phyloP scores from a whole-genome alignment of 2,113 vertebrate species.

The Gambusia holbrooki region DNA sequence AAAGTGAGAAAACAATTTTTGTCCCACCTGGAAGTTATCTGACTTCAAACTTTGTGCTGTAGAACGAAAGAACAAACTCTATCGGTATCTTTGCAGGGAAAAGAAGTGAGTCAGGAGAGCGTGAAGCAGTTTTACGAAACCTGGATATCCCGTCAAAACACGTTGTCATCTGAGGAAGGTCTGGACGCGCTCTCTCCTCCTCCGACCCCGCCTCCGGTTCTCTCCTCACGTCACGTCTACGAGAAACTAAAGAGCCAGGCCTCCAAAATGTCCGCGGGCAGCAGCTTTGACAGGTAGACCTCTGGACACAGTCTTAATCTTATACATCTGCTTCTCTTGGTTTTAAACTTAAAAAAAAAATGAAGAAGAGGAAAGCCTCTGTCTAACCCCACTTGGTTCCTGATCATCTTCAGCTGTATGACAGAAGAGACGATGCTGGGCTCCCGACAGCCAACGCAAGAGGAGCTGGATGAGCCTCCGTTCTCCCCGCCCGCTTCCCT shows the following conservation, averaged over 20 bases:
- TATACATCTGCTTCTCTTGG: not conserved
- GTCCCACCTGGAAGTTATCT: not conserved
- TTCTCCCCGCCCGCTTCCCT: conserved; percentile 23
- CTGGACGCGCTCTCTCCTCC: conserved; percentile 13
- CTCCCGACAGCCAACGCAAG: conserved; percentile 79
- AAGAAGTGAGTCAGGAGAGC: conserved; percentile 76
- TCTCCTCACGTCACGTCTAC: conserved; percentile 42
- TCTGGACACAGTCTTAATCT: not conserved
- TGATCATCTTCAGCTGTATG: conserved; percentile 74
- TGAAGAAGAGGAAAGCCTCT: too few species aligned
- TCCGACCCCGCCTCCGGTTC: conserved; percentile 22
- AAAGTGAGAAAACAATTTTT: not conserved
- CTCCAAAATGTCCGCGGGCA: conserved; percentile 73
- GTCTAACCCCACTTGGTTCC: not conserved
- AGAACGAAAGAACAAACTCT: not conserved
- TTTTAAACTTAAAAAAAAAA: not conserved
- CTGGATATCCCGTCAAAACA: conserved; percentile 72
- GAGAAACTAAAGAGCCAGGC: conserved; percentile 60
- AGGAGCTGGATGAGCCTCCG: conserved; percentile 75
- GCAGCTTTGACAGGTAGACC: conserved; percentile 80
- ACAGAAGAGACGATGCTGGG: conserved; percentile 82
- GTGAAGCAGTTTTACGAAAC: conserved; percentile 73
- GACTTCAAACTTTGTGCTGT: not conserved
- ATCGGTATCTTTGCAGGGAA: conserved; percentile 65
- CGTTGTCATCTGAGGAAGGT: conserved; percentile 45